Evolutionary conservation across 2,113 vertebrate genomes (phyloP).

Genomic region (Myrmecophaga tridactyla): DNA sequence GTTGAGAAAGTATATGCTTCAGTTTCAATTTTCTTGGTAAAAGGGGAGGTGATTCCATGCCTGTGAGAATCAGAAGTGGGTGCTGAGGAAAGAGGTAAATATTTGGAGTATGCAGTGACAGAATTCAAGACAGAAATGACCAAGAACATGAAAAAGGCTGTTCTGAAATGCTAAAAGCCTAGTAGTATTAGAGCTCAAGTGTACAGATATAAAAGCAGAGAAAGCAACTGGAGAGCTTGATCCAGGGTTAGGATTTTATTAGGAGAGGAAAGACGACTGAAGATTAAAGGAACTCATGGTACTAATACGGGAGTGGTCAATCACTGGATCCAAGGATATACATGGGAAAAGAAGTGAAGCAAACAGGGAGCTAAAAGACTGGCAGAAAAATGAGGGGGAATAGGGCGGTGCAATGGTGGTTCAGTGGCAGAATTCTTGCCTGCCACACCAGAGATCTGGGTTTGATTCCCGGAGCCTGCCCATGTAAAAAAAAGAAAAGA

Average conservation of each 20-base stretch:
- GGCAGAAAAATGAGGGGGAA: background rate
- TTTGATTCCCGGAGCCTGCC: too few relatives aligned
- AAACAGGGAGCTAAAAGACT: background rate
- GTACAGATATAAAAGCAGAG: background rate
- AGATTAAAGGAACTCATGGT: background rate
- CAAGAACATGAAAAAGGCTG: background rate
- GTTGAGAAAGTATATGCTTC: background rate
- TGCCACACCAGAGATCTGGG: too few relatives aligned
- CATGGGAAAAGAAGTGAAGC: background rate
- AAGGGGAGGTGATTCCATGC: background rate
- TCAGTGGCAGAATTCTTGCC: too few relatives aligned
- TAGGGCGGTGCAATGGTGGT: too few relatives aligned
- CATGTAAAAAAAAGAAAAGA: too few relatives aligned
- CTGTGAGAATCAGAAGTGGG: background rate
- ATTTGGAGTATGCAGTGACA: background rate
- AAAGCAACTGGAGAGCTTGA: background rate
- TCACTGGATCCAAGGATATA: background rate
- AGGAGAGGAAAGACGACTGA: background rate
- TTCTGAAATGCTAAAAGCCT: background rate
- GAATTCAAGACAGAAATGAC: background rate
- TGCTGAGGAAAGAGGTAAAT: background rate
- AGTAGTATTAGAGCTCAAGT: background rate
- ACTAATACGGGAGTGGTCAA: background rate
- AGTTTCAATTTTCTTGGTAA: background rate
- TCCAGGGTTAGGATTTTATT: background rate